phyloP scores from a whole-genome alignment of 2,888 invertebrate genomes.

The Nemotelus pantherinus region DNA sequence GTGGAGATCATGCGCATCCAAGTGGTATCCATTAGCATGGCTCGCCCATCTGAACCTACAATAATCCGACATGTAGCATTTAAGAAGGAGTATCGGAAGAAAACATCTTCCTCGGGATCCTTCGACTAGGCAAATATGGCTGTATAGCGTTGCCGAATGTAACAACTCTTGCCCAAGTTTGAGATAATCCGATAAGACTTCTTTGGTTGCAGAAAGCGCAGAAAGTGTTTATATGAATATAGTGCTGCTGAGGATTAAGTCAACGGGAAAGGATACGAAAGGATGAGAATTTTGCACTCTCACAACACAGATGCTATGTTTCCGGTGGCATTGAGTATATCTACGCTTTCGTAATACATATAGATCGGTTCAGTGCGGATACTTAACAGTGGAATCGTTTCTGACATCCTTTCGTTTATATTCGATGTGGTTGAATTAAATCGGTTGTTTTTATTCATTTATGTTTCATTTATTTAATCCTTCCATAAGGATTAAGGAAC shows the following conservation, averaged over 20 bases:
- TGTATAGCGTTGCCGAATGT: neutral
- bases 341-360: constrained; percentile 7
- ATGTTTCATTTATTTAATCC: constrained; percentile 48
- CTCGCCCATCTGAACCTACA: constrained; percentile 41
- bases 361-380: neutral
- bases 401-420: constrained; percentile 3
- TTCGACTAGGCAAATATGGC: constrained; percentile 1
- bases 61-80: constrained; percentile 35
- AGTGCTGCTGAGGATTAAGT: constrained; percentile 42
- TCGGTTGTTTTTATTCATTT: constrained; percentile 46
- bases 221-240: constrained; percentile 44
- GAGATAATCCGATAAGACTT: constrained; percentile 47
- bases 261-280: constrained; percentile 36
- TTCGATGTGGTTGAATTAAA: constrained; percentile 44
- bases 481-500: constrained; percentile 45
- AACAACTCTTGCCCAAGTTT: constrained; percentile 22
- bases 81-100: constrained; percentile 34
- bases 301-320: constrained; percentile 32
- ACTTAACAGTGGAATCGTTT: neutral
- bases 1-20: constrained; percentile 41
- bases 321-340: constrained; percentile 14
- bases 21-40: constrained; percentile 44
- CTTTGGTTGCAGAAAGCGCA: constrained; percentile 44
- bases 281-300: constrained; percentile 18
- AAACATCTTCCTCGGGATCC: constrained; percentile 26